Evolutionary conservation across 1,140 invertebrate genomes (phyloP), one percentile per base, ranked within the genome.

Genomic region (Pygmarrhopalites habei): DNA sequence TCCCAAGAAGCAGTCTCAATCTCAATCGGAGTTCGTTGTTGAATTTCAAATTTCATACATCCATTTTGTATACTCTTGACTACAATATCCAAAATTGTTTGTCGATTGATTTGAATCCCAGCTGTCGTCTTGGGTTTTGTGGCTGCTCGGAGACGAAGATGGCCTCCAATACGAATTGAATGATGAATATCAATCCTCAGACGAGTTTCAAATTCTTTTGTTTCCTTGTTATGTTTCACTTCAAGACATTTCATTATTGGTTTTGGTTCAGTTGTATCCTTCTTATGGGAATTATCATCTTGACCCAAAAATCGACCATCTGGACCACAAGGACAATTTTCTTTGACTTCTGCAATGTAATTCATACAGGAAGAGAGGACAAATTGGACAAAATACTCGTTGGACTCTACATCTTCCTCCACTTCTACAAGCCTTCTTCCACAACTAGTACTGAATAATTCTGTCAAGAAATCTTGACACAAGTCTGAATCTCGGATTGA

Each of bases 101-200:
- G n/a, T n/a, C n/a, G n/a, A n/a, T n/a, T n/a, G n/a, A n/a, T n/a
- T n/a, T n/a, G n/a, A n/a, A n/a, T n/a, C n/a, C n/a, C n/a, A n/a
- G n/a, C n/a, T n/a, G n/a, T n/a, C n/a, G n/a, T n/a, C n/a, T n/a
- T n/a, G n/a, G n/a, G n/a, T n/a, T n/a, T n/a, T n/a, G n/a, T n/a
- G n/a, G 58, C 29, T 2, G 43, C 44, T 23, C 43, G 30, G n/a
- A 59, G 46, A 32, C 44, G 23, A 46, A 59, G 44, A 51, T 59
- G 58, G 1, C 49, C 58, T 35, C 58, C 58, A 58, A 26, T 58
- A 4, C 56, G 39, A 28, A 58, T 58, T 28, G 41, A 44, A 46
- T 43, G 43, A 2, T 28, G 25, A 7, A 43, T 19, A n/a, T 58
- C 56, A 1, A n/a, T 44, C n/a, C n/a, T n/a, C 2, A 35, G 21